Base-by-base conservation (phyloP, 1,140 invertebrate species). In the Scaptomyza hsui region DNA sequence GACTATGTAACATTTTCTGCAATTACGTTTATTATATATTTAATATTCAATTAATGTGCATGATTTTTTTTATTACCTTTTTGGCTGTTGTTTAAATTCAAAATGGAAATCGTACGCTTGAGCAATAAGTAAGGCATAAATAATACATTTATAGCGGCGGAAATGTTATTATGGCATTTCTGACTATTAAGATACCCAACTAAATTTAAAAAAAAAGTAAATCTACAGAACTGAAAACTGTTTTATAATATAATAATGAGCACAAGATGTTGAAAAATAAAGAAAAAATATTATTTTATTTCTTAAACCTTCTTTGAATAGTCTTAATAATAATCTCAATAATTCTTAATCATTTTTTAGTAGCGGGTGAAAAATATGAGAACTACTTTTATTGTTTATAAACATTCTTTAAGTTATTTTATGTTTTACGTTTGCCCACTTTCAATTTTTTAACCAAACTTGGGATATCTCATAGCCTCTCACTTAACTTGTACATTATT, bases 1-100 rank as follows among this genome's bases (percentile, higher is more conserved):
- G 49, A 44, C 26, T 16, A 29, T 9, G 0, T 9, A 32, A 32
- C 42, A 39, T 26, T 7, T 32, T 60, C 53, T 44, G 26, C 56
- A 69, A 69, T 72, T 72, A 72, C 35, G 32, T 39, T 48, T 68
- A 61, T 55, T 72, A 51, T 72, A 61, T 56, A 73, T 73, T 62
- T 56, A 61, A 68, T 62, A 69, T 69, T 29, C 55, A 61, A 62
- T 73, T 61, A 69, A 73, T 62, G 63, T 62, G 49, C 26, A 56
- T 51, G 44, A n/a, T n/a, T 61, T 69, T 56, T n/a, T 37, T 4
- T n/a, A 4, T n/a, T n/a, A 37, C 29, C 32, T 18, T 37, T 47
- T 10, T n/a, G n/a, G 10, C n/a, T 29, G 6, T 13, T 7, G 21
- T 59, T 57, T 15, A 37, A 29, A 45, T 47, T 16, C 21, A 18